Conservation (phyloP, 2,113 vertebrate species). For the Cyprinodon tularosa region DNA sequence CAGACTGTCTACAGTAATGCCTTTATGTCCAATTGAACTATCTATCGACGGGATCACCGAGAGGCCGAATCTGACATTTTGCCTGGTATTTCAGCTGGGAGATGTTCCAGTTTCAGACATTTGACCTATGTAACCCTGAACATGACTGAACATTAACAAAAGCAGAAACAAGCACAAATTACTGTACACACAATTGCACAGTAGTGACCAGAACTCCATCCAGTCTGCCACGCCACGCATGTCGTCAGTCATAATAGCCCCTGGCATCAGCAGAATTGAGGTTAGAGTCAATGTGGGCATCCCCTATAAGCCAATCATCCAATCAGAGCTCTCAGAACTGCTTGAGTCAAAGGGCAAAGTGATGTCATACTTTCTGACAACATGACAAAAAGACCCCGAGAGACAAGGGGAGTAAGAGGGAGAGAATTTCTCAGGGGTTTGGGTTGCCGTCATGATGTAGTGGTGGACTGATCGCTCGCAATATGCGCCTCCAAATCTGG, state of each 20-base stretch:
- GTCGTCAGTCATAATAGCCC: conserved; percentile 72
- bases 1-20: conserved; percentile 38
- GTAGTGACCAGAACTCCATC: conserved; percentile 16
- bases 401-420: conserved; percentile 16
- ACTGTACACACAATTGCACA: conserved; percentile 38
- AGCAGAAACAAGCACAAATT: conserved; percentile 19
- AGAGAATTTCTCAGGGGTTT: conserved; percentile 42
- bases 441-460: conserved; percentile 40
- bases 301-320: conserved; percentile 77
- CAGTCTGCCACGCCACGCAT: conserved; percentile 40
- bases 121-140: conserved; percentile 73
- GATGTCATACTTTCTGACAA: conserved; percentile 81
- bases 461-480: conserved; percentile 23
- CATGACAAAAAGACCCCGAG: conserved; percentile 71
- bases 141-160: conserved; percentile 48
- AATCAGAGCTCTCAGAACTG: conserved; percentile 72
- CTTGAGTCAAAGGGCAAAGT: conserved; percentile 73
- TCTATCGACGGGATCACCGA: conserved; percentile 69
- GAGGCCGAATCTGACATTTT: conserved; percentile 73
- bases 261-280: conserved; percentile 80
- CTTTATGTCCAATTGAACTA: conserved; percentile 77
- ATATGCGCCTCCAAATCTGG: conserved; percentile 71
- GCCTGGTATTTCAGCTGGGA: conserved; percentile 69
- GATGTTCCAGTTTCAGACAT: conserved; percentile 65
- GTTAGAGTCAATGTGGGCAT: conserved; percentile 77